Conservation (phyloP, 2,113 vertebrate genomes). For the Rhinogobius similis region DNA sequence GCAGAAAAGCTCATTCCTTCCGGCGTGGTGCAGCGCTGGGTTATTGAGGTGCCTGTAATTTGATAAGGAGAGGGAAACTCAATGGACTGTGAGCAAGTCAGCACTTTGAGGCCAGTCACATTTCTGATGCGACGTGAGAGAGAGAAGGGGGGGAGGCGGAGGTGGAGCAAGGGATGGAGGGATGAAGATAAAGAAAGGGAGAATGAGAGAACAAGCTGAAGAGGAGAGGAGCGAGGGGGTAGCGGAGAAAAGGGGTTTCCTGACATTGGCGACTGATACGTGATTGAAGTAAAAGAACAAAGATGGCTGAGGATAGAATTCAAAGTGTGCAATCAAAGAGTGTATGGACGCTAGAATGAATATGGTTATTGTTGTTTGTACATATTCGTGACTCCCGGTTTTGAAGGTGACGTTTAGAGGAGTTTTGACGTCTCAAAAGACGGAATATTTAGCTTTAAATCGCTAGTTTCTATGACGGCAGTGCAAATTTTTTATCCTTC, state of each 20-base stretch:
- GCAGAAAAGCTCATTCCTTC: conserved; percentile 78
- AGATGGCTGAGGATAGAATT: neutral
- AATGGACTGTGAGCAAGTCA: conserved; percentile 78
- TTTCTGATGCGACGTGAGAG: conserved; percentile 69
- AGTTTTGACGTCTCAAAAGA: neutral
- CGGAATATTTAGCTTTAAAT: too few species aligned
- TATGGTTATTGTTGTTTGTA: too few species aligned
- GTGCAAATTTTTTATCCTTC: too few species aligned
- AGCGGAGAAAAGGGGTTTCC: conserved; percentile 43
- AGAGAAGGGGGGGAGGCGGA: conserved; percentile 54
- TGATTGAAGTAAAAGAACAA: conserved; percentile 34
- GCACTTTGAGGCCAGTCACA: conserved; percentile 75
- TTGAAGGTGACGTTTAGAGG: neutral
- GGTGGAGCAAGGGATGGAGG: neutral
- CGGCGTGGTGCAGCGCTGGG: conserved; percentile 72
- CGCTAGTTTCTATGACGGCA: too few species aligned
- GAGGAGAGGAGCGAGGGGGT: neutral
- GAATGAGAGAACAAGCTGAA: neutral
- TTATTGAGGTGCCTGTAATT: conserved; percentile 82
- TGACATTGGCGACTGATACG: conserved; percentile 21
- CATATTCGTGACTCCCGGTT: neutral
- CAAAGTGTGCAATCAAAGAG: neutral
- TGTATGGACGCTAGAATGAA: neutral
- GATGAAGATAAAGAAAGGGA: conserved; percentile 26
- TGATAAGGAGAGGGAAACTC: conserved; percentile 80